Evolutionary conservation across 2,113 vertebrate species (phyloP), one percentile per base, ranked within the genome.

Genomic region (Engraulis encrasicolus): DNA sequence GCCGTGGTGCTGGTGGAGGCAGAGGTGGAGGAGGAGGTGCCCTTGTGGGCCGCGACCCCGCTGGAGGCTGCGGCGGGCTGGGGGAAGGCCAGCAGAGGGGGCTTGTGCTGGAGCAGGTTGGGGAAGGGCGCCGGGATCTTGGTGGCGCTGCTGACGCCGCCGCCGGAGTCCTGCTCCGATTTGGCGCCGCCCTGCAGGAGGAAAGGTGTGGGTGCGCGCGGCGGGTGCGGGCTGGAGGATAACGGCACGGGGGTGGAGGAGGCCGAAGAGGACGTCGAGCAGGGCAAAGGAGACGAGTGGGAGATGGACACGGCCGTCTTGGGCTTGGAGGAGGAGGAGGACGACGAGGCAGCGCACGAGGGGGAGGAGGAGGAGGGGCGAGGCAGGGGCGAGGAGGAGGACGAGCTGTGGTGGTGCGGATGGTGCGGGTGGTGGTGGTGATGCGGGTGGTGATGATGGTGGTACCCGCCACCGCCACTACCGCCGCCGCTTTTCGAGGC

Each of bases 51-150:
- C 5, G 90, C 92, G 0, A 95, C 92, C 15, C 94, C 94, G 3
- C 94, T 95, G 83, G 95, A 95, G 79, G 95, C 93, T 6, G 95
- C 94, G 0, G 94, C 94, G 0, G 95, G 95, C 89, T 96, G 96
- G 54, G 96, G 97, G 85, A 97, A 97, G 82, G 96, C 97, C 34
- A 98, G 94, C 50, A 98, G 93, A 0, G 97, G 96, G 37, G 97
- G 96, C 0, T 96, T 95, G 82, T 98, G 97, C 89, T 97, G 97
- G 0, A 98, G 92, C 2, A 98, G 95, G 89, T 98, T 98, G 38
- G 97, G 97, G 87, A 98, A 98, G 15, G 97, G 97, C 0, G 97
- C 96, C 0, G 97, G 97, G 87, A 98, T 97, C 88, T 97, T 97
- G 0, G 92, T 95, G 89, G 84, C 71, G 48, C 90, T 93, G 52